Evolutionary conservation across 2,888 invertebrate genomes (phyloP).

Genomic region (Aplocera efformata): DNA sequence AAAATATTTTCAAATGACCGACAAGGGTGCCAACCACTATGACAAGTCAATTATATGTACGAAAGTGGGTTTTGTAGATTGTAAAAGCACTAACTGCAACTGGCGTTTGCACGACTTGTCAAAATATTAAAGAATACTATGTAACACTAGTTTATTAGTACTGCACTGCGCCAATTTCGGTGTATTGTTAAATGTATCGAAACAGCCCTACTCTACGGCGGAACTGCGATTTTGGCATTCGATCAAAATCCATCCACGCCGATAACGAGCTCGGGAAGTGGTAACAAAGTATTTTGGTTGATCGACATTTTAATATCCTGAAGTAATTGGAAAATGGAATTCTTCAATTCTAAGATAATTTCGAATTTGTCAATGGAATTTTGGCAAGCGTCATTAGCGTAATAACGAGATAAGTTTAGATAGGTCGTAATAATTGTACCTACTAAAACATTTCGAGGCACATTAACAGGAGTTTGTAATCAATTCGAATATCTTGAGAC

Average conservation of each 20-base stretch:
- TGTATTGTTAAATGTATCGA: constrained; percentile 27
- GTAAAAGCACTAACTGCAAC: not conserved
- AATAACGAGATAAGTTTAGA: constrained; percentile 32
- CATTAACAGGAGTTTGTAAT: constrained; percentile 19
- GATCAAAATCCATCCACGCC: constrained; percentile 26
- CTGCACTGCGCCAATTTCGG: constrained; percentile 32
- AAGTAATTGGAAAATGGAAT: constrained; percentile 29
- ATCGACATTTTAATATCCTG: constrained; percentile 32
- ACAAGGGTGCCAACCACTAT: not conserved
- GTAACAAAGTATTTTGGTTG: constrained; percentile 26
- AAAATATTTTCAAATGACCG: no score
- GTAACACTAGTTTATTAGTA: constrained; percentile 27
- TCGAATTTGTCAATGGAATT: constrained; percentile 28
- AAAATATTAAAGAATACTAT: constrained; percentile 24
- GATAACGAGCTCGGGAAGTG: constrained; percentile 20
- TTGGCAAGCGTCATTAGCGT: constrained; percentile 23
- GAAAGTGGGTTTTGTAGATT: no score
- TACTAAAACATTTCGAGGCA: constrained; percentile 21
- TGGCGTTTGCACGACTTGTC: constrained; percentile 12
- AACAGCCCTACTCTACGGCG: constrained; percentile 19
- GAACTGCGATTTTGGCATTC: constrained; percentile 30
- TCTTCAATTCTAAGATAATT: constrained; percentile 26
- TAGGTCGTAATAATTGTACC: constrained; percentile 28
- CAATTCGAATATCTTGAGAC: constrained; percentile 15
- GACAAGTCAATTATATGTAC: not conserved